Evolutionary conservation across 2,113 vertebrate genomes (phyloP), one percentile per base, ranked within the genome.

Genomic region (Marmota monax): DNA sequence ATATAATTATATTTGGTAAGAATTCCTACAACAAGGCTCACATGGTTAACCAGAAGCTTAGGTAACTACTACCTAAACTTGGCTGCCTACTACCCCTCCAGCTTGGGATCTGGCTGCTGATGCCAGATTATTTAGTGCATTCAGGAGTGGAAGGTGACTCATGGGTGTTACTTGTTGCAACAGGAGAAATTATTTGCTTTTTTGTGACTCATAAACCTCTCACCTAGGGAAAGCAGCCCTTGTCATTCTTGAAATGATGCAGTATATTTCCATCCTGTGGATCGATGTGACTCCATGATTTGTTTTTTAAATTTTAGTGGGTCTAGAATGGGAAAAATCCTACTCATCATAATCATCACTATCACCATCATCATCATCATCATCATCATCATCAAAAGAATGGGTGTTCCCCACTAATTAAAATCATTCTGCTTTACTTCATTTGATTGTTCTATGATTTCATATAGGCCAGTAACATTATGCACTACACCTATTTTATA

Each of bases 181-280:
- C 6, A 88, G 14, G 45, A 88, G 53, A 88, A 63, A 39, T 88
- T 11, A 70, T 90, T 45, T 90, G 78, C 73, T 91, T 4, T 20
- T n/a, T 67, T 93, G 63, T 97, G 83, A 97, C 42, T 94, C 89
- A 94, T 39, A 56, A 53, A 29, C 32, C 10, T 88, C 53, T 95
- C 16, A 45, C 67, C 32, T 92, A 45, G 37, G 63, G 39, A 80
- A 70, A 88, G 25, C 34, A 48, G 29, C 6, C 37, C 6, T 37
- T 88, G 53, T 69, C 67, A 51, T 63, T 79, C 42, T 84, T 76
- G 58, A 93, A 79, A 90, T 80, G 88, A 95, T 70, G 80, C 16
- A 84, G n/a, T 84, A 18, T 48, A 23, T 67, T 95, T 90, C 72
- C 25, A 23, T 61, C 25, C 3, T 29, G 9, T 92, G 20, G 34